Conservation (phyloP, 2,888 invertebrate species). For the Zele albiditarsus region DNA sequence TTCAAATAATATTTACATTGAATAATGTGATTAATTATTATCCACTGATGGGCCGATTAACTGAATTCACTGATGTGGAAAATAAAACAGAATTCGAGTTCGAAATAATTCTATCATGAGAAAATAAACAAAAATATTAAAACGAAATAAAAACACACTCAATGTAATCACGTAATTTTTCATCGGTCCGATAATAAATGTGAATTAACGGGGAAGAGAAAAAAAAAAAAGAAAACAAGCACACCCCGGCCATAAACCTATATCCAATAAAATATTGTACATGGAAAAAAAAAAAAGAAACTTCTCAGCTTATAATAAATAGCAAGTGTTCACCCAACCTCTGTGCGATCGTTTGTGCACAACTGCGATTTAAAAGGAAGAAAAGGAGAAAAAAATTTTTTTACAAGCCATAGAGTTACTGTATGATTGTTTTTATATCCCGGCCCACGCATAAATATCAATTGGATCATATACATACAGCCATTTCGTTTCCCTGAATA, state of each 20-base stretch:
- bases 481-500: neutral
- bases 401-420: neutral
- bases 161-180: neutral
- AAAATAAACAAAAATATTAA: too few species aligned
- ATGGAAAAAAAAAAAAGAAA: neutral
- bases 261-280: neutral
- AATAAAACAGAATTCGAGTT: neutral
- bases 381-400: neutral
- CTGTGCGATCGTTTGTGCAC: neutral
- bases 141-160: too few species aligned
- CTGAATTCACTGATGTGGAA: neutral
- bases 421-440: neutral
- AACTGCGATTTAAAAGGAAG: neutral
- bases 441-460: neutral
- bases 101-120: neutral
- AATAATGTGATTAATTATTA: constrained; percentile 5
- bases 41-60: neutral
- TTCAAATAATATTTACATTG: neutral
- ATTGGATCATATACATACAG: neutral
- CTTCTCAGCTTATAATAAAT: neutral
- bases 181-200: neutral
- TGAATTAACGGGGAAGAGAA: neutral
- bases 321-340: neutral
- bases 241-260: neutral
- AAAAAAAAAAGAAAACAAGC: neutral